These are phyloP conservation scores for Fundulus diaphanus DNA, from an alignment of 2,797 vertebrate species.

Conservation along the genomic window DNA sequence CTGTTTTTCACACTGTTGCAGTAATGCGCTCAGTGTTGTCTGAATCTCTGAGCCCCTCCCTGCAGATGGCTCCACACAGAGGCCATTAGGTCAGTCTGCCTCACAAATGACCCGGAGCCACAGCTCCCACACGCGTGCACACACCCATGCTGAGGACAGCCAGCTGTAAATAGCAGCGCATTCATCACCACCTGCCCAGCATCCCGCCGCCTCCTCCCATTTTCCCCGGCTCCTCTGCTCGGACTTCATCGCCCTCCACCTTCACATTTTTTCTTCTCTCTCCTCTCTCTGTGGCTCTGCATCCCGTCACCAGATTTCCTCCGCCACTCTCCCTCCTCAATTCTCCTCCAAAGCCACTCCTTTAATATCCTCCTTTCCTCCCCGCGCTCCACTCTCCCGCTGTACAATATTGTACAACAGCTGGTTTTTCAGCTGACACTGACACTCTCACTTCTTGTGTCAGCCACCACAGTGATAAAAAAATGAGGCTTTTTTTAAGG, in stretches of 20 bases:
- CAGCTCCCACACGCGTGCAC: conserved; percentile 49
- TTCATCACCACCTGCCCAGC: conserved; percentile 67
- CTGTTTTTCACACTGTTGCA: conserved; percentile 20
- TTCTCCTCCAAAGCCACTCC: conserved; percentile 55
- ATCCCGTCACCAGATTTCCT: conserved; percentile 42
- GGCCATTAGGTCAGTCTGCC: conserved; percentile 63
- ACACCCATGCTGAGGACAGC: conserved; percentile 35
- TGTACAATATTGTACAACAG: conserved; percentile 59
- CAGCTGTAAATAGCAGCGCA: conserved; percentile 72
- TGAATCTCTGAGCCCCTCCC: conserved; percentile 35
- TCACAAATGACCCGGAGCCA: conserved; percentile 64
- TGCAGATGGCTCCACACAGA: conserved; percentile 41
- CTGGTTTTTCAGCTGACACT: conserved; percentile 39
- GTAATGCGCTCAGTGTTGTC: conserved; percentile 16
- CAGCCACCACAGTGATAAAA: conserved; percentile 45
- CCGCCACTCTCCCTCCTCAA: conserved; percentile 45
- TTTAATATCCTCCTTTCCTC: conserved; percentile 50
- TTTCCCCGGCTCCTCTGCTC: conserved; percentile 27
- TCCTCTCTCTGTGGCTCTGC: conserved; percentile 28
- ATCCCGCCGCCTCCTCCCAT: conserved; percentile 46
- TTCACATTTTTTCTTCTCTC: conserved; percentile 20
- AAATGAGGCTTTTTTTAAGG: conserved; percentile 56
- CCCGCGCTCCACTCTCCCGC: conserved; percentile 33
- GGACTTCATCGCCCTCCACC: conserved; percentile 37
- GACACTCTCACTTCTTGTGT: conserved; percentile 57